Evolutionary conservation across 2,888 invertebrate genomes (phyloP).

Genomic region (Alcis repandata): DNA sequence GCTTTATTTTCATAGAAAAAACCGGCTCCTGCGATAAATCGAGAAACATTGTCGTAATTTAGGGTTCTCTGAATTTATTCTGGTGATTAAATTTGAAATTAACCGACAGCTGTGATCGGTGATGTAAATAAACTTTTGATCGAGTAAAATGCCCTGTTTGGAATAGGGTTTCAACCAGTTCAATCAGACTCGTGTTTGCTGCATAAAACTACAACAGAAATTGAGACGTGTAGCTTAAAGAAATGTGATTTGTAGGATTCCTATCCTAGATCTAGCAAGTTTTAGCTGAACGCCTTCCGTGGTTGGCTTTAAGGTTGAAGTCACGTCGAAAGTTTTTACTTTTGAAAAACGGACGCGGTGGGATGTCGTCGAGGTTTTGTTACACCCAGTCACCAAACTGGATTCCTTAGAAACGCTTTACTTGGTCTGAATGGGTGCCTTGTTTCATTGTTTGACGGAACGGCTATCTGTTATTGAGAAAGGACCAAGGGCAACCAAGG

Average conservation of each 20-base stretch:
- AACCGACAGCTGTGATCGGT: conserved; percentile 29
- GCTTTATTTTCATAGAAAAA: conserved; percentile 50
- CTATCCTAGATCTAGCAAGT: conserved; percentile 22
- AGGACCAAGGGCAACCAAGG: conserved; percentile 35
- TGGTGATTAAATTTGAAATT: conserved; percentile 41
- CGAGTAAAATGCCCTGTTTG: conserved; percentile 28
- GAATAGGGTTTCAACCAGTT: conserved; percentile 30
- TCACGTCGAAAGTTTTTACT: conserved; percentile 3
- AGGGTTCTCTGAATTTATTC: conserved; percentile 34
- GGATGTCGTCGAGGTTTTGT: conserved; percentile 59
- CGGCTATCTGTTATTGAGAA: conserved; percentile 48
- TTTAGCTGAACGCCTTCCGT: neutral
- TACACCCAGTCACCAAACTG: conserved; percentile 67
- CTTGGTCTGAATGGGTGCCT: conserved; percentile 65
- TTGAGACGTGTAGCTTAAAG: conserved; percentile 49
- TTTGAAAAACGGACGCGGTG: conserved; percentile 44
- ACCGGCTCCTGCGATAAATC: conserved; percentile 47
- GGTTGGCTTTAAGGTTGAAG: conserved; percentile 16
- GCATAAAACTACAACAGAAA: conserved; percentile 44
- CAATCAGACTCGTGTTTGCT: conserved; percentile 14
- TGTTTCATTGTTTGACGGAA: conserved; percentile 66
- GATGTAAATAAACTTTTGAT: conserved; percentile 35
- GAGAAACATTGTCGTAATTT: conserved; percentile 41
- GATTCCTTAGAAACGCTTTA: conserved; percentile 71
- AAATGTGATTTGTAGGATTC: conserved; percentile 47